Evolutionary conservation across 2,797 vertebrate species (phyloP).

Genomic region (Neomorphus geoffroyi): DNA sequence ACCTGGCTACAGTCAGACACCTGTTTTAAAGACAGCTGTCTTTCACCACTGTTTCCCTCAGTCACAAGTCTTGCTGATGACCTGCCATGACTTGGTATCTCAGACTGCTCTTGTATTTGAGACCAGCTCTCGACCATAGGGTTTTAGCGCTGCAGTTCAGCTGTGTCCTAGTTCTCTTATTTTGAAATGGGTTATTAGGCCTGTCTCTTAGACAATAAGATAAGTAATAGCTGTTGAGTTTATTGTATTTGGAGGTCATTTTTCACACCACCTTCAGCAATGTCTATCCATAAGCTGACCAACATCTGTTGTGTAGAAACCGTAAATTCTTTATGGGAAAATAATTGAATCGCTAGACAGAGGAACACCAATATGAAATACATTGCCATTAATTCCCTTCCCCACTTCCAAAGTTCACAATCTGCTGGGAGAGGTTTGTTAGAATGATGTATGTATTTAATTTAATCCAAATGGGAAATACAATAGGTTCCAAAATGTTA

Average conservation of each 20-base stretch:
- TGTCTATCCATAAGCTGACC: conserved; percentile 52
- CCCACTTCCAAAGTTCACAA: conserved; percentile 65
- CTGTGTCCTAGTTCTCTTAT: not conserved
- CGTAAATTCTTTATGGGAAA: conserved; percentile 69
- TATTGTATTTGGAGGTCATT: conserved; percentile 58
- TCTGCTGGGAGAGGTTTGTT: conserved; percentile 71
- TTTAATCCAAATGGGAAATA: conserved; percentile 70
- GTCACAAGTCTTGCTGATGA: not conserved
- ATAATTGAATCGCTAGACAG: conserved; percentile 68
- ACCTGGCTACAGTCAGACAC: not conserved
- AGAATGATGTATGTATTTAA: conserved; percentile 78
- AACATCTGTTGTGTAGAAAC: conserved; percentile 57
- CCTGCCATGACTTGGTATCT: not conserved
- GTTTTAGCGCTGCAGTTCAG: not conserved
- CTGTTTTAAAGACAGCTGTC: not conserved
- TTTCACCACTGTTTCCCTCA: not conserved
- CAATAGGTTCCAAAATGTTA: conserved; percentile 62
- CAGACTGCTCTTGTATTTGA: not conserved
- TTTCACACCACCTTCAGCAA: conserved; percentile 23
- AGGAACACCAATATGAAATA: conserved; percentile 70
- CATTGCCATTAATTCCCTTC: conserved; percentile 68
- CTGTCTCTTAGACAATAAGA: conserved; percentile 14
- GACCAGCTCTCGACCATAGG: not conserved
- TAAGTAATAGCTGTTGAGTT: conserved; percentile 50
- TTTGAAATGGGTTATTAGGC: conserved; percentile 42